Conservation (phyloP, 2,113 vertebrate species). For the Chlamydotis undulata region DNA sequence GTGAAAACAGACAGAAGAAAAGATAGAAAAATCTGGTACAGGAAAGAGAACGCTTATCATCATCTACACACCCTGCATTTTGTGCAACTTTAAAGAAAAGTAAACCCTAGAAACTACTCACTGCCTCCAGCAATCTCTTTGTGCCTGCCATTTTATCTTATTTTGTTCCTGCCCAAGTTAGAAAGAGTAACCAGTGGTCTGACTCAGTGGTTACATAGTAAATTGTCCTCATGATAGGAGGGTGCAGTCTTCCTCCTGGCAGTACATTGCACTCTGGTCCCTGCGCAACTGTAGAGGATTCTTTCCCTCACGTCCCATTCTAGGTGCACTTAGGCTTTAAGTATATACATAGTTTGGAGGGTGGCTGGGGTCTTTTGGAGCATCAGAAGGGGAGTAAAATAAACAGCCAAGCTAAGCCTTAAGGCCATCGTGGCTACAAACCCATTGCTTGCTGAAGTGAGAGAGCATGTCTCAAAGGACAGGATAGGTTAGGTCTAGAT, state of each 20-base stretch:
- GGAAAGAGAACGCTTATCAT: not conserved
- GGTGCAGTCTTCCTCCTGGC: not conserved
- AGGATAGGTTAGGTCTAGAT: not conserved
- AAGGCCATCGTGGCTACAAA: not conserved
- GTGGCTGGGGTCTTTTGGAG: not conserved
- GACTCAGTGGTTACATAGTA: not conserved
- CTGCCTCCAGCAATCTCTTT: not conserved
- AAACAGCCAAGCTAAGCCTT: not conserved
- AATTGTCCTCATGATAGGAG: not conserved
- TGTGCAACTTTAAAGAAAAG: not conserved
- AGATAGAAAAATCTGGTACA: not conserved
- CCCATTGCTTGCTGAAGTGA: not conserved
- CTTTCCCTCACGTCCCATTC: not conserved
- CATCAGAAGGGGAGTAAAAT: not conserved
- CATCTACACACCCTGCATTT: not conserved
- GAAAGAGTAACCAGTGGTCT: not conserved
- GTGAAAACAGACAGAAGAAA: not conserved
- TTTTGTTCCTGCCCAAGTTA: not conserved
- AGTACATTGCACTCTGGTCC: not conserved
- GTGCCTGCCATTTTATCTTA: not conserved
- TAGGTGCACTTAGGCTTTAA: not conserved
- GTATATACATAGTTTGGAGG: not conserved
- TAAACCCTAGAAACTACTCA: not conserved
- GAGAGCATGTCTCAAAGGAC: not conserved
- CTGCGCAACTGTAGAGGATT: not conserved